These are phyloP conservation scores for Mohoua ochrocephala DNA, from an alignment of 2,113 vertebrate species.

Conservation along the genomic window DNA sequence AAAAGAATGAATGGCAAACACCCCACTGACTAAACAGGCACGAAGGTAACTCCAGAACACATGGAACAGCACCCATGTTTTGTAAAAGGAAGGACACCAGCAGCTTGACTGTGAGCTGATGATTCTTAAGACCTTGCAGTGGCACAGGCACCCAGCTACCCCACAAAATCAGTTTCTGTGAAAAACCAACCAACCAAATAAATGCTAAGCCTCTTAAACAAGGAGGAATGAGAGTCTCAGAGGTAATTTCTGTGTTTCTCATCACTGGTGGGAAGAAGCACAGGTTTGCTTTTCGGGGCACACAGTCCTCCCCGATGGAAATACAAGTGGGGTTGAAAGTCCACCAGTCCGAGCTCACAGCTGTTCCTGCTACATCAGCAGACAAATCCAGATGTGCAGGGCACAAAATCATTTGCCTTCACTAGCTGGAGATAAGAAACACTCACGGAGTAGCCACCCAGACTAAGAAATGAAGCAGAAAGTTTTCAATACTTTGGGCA, in stretches of 20 bases:
- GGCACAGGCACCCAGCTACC: not conserved
- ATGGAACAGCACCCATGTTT: rapidly evolving
- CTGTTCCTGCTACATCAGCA: not conserved
- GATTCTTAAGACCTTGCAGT: not conserved
- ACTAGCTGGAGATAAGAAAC: not conserved
- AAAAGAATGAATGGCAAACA: not conserved
- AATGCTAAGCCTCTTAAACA: not conserved
- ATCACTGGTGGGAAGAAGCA: not conserved
- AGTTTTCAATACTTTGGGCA: not conserved
- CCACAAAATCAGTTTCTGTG: not conserved
- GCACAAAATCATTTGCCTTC: not conserved
- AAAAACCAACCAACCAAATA: not conserved
- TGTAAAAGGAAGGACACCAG: not conserved
- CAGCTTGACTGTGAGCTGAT: not conserved
- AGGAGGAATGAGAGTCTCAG: not conserved
- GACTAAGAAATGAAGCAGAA: not conserved
- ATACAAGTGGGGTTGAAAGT: not conserved
- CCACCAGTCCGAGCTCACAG: not conserved
- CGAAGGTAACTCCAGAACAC: rapidly evolving
- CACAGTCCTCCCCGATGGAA: not conserved
- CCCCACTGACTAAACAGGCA: not conserved
- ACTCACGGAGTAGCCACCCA: not conserved
- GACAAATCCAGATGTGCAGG: not conserved
- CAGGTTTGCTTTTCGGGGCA: not conserved
- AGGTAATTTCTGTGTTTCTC: not conserved